A percentile compares a stretch with the other conserved stretches of the same genome.
Evolutionary conservation across 2,113 vertebrate species (phyloP).

Genomic region (Ciconia stormi): DNA sequence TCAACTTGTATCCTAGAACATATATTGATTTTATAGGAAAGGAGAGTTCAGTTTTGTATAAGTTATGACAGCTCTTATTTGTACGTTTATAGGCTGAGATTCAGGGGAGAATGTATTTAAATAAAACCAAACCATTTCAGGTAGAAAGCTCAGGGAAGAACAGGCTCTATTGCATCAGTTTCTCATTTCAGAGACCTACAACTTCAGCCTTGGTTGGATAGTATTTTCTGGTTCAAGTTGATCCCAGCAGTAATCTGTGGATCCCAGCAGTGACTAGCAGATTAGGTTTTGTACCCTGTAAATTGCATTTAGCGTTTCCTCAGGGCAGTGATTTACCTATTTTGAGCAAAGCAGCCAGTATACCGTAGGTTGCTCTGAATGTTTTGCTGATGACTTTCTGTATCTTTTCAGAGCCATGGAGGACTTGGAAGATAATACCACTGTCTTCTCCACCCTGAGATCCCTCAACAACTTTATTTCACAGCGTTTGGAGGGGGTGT

Average conservation of each 20-base stretch:
- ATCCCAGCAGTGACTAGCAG: background rate
- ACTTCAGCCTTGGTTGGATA: background rate
- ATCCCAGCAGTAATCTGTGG: background rate
- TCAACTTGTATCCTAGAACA: background rate
- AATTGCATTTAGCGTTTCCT: background rate
- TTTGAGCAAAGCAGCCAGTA: background rate
- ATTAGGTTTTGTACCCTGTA: background rate
- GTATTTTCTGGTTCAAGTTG: background rate
- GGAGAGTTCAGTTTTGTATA: background rate
- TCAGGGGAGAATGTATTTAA: background rate
- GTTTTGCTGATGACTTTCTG: background rate
- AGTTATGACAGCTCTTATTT: background rate
- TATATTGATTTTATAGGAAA: background rate
- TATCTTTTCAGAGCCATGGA: constrained; percentile 72
- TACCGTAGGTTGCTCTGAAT: background rate
- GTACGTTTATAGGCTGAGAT: fast-evolving
- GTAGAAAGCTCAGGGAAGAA: background rate
- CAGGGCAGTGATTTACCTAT: background rate
- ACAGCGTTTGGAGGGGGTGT: constrained; percentile 62
- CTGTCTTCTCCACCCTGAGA: constrained; percentile 85
- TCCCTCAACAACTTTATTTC: constrained; percentile 91
- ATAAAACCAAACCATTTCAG: background rate
- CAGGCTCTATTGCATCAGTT: background rate
- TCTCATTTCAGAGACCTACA: background rate
- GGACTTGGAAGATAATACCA: constrained; percentile 86